phyloP scores from a whole-genome alignment of 2,888 invertebrate genomes.

The Halocaridina rubra region DNA sequence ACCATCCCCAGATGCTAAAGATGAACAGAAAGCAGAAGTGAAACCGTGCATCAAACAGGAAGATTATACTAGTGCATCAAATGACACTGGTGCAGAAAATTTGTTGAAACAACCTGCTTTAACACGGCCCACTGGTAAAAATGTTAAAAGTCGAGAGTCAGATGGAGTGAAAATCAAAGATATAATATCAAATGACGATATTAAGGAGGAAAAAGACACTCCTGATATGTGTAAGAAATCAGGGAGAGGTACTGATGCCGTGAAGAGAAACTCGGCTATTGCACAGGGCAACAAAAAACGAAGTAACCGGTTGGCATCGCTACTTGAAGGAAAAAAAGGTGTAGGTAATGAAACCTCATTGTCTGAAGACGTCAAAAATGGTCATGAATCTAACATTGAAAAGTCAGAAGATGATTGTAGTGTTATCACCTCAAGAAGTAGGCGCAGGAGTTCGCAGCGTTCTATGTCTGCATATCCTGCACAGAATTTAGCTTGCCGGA shows the following conservation, averaged over 20 bases:
- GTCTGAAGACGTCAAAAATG: slow-evolving; percentile 37
- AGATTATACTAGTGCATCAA: slow-evolving; percentile 35
- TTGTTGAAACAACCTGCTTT: not conserved
- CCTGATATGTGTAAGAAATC: slow-evolving; percentile 16
- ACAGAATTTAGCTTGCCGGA: slow-evolving; percentile 12
- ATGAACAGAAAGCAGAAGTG: not conserved
- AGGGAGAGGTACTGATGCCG: slow-evolving; percentile 14
- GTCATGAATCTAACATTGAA: slow-evolving; percentile 20
- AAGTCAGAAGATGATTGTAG: slow-evolving; percentile 26
- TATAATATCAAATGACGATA: slow-evolving; percentile 1
- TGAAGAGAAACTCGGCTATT: slow-evolving; percentile 2
- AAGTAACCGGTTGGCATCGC: slow-evolving; percentile 25
- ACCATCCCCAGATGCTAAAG: not conserved
- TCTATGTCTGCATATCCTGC: slow-evolving; percentile 12
- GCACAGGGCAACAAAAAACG: slow-evolving; percentile 32
- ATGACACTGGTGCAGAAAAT: not conserved
- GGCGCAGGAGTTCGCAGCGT: slow-evolving; percentile 38
- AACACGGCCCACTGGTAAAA: not conserved
- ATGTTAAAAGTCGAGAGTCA: slow-evolving; percentile 11
- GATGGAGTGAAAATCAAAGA: slow-evolving; percentile 30
- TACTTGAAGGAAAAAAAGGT: slow-evolving; percentile 30
- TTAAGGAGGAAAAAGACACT: not conserved
- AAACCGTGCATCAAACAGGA: too few relatives aligned
- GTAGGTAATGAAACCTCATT: slow-evolving; percentile 15
- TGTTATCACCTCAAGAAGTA: slow-evolving; percentile 13